Percentiles rank a stretch among this genome's conserved stretches.
These are phyloP conservation scores for Allolobophora icterica DNA, from an alignment of 2,888 invertebrate genomes.

Conservation along the genomic window DNA sequence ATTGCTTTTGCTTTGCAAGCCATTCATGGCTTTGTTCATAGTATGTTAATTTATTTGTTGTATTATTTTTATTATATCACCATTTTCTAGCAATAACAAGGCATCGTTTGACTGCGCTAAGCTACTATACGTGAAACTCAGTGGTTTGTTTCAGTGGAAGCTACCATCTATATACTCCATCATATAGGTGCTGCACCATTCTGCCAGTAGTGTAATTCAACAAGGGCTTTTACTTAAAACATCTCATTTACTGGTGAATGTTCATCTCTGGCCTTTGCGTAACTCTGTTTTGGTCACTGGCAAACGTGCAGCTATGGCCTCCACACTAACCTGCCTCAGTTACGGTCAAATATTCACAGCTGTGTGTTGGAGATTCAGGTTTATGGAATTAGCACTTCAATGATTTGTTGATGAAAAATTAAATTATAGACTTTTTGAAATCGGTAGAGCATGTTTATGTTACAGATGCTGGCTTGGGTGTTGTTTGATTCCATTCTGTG, in stretches of 20 bases:
- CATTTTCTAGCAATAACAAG: no score
- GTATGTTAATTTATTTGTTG: no score
- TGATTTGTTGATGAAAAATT: not conserved
- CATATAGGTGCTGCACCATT: not conserved
- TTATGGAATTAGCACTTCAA: no score
- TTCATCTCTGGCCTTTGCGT: not conserved
- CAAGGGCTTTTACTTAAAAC: not conserved
- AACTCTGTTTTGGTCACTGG: not conserved
- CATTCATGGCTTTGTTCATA: no score
- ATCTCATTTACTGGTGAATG: not conserved
- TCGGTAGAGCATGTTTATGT: constrained; percentile 8
- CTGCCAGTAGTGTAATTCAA: not conserved
- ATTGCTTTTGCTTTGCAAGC: no score
- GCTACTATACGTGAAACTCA: not conserved
- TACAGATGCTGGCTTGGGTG: constrained; percentile 48
- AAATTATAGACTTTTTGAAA: no score
- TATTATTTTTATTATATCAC: no score
- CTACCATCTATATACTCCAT: not conserved
- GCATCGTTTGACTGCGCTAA: no score
- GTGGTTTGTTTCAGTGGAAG: no score
- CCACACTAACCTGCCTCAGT: no score
- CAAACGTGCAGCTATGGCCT: not conserved
- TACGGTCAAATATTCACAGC: no score
- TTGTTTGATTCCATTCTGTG: constrained; percentile 56
- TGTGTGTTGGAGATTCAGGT: not conserved